These are phyloP conservation scores for Anthopleura sola DNA, from an alignment of 64 coral and sea anemone genomes.

Conservation along the genomic window DNA sequence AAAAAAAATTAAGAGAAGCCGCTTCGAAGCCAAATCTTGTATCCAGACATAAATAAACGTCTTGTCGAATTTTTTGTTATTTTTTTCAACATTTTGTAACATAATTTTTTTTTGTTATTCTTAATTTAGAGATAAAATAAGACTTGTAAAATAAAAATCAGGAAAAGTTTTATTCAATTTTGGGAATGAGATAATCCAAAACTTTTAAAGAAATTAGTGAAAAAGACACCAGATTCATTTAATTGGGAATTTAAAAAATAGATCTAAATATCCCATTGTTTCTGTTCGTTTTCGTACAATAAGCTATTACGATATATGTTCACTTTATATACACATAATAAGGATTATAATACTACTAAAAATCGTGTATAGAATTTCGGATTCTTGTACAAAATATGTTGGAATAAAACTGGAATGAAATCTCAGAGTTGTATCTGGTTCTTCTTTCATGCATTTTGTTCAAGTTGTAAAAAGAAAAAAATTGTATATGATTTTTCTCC, in stretches of 20 bases:
- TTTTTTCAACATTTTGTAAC: no score
- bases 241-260: slow-evolving; percentile 4
- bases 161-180: neutral
- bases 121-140: neutral
- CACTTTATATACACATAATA: neutral
- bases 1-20: no score
- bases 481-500: neutral
- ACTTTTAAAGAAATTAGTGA: neutral
- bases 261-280: neutral
- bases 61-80: no score
- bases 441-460: neutral
- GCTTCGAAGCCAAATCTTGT: no score
- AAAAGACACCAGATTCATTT: neutral
- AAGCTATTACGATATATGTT: neutral
- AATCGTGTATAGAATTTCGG: neutral
- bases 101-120: no score
- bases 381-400: neutral
- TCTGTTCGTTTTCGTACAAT: neutral
- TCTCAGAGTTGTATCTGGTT: neutral
- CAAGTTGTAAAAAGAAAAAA: neutral
- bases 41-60: no score
- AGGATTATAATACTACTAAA: neutral
- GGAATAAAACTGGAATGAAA: neutral
- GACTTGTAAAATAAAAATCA: neutral
- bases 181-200: neutral